Conservation (phyloP, 2,888 invertebrate species). For the Conistra vaccinii region DNA sequence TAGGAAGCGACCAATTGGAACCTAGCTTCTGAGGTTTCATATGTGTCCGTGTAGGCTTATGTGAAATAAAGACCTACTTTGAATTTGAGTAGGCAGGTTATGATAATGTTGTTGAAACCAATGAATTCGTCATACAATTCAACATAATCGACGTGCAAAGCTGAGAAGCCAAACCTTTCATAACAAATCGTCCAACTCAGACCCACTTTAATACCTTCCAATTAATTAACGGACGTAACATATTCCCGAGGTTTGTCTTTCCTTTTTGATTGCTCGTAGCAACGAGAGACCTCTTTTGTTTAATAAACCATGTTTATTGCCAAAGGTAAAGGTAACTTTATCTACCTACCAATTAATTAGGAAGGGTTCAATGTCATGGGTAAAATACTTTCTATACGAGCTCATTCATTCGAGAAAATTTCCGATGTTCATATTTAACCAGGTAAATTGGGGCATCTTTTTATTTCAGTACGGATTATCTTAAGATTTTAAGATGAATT, state of each 20-base stretch:
- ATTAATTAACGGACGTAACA: constrained; percentile 17
- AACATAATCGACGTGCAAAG: not conserved
- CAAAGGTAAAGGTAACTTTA: constrained; percentile 8
- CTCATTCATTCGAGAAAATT: constrained; percentile 8
- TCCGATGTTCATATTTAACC: constrained; percentile 7
- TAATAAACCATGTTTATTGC: constrained; percentile 25
- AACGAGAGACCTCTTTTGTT: constrained; percentile 23
- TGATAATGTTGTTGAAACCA: not conserved
- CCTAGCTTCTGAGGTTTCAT: not conserved
- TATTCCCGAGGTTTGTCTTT: not conserved
- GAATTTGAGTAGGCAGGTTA: not conserved
- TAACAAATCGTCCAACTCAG: not conserved
- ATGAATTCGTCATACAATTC: not conserved
- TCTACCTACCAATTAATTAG: constrained; percentile 33
- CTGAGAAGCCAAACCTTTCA: not conserved
- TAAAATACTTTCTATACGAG: constrained; percentile 6
- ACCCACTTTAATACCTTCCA: constrained; percentile 14
- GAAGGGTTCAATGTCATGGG: constrained; percentile 17
- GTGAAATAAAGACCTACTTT: not conserved
- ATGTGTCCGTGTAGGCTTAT: not conserved
- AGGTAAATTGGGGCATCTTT: not conserved
- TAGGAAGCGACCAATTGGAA: not conserved
- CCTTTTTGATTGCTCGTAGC: constrained; percentile 24
- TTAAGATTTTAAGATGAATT: not conserved
- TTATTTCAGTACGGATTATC: not conserved